Evolutionary conservation across 2,113 vertebrate species (phyloP).

Genomic region (Circaetus cinerascens): DNA sequence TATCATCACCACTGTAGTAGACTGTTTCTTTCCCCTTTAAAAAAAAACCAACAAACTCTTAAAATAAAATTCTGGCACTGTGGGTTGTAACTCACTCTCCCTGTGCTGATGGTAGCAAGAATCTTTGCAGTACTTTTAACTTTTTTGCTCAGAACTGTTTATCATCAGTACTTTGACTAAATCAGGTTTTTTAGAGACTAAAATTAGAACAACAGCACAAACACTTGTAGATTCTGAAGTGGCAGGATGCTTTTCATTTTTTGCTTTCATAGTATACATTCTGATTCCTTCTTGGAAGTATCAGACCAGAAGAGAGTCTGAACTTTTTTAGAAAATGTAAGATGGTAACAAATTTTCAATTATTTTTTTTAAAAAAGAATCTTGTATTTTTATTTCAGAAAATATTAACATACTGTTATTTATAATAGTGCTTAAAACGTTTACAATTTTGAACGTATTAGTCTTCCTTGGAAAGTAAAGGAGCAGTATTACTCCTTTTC

Average conservation of each 20-base stretch:
- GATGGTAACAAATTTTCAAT: background rate
- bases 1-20: background rate
- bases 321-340: background rate
- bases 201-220: background rate
- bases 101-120: background rate
- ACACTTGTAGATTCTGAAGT: background rate
- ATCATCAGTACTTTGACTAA: background rate
- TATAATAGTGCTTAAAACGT: background rate
- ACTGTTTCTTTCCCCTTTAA: background rate
- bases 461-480: background rate
- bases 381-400: background rate
- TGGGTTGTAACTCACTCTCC: background rate
- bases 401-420: background rate
- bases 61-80: background rate
- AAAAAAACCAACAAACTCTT: background rate
- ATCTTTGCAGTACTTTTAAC: background rate
- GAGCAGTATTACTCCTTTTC: background rate
- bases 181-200: background rate
- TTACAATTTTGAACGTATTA: background rate
- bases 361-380: background rate
- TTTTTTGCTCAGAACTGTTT: background rate
- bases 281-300: background rate
- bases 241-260: background rate
- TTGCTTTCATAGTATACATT: background rate
- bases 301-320: background rate